A percentile compares a stretch with the other conserved stretches of the same genome.
These are phyloP conservation scores for Callyntrura sp. DNA, from an alignment of 2,888 invertebrate genomes.

Conservation along the genomic window DNA sequence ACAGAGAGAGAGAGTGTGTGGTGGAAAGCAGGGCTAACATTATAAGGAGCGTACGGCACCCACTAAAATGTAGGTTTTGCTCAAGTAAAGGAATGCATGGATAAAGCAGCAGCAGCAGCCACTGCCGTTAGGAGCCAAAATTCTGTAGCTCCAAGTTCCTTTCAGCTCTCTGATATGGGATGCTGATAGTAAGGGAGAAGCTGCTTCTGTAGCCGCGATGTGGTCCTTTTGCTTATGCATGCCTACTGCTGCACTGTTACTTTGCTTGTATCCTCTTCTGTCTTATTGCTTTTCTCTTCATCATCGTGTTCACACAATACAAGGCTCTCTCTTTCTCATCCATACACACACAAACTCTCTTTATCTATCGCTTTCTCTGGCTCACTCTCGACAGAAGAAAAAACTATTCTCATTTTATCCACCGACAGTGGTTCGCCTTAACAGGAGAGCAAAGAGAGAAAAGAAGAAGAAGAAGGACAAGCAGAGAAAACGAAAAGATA, in stretches of 20 bases:
- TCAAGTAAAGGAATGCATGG: slow-evolving; percentile 44
- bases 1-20: background rate
- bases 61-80: slow-evolving; percentile 26
- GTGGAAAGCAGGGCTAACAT: slow-evolving; percentile 17
- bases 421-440: slow-evolving; percentile 19
- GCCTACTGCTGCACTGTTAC: slow-evolving; percentile 47
- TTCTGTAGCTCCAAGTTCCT: background rate
- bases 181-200: slow-evolving; percentile 25
- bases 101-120: slow-evolving; percentile 1
- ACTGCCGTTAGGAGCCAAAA: slow-evolving; percentile 6
- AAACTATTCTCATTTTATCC: slow-evolving; percentile 44
- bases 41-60: background rate
- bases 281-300: slow-evolving; percentile 66
- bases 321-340: slow-evolving; percentile 9
- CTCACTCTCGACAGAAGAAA: slow-evolving; percentile 7
- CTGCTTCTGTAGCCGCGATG: slow-evolving; percentile 9
- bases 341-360: slow-evolving; percentile 41
- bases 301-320: slow-evolving; percentile 51
- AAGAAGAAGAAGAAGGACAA: slow-evolving; percentile 16
- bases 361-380: slow-evolving; percentile 35
- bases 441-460: slow-evolving; percentile 6
- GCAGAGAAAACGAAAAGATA: slow-evolving; percentile 48
- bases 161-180: slow-evolving; percentile 15
- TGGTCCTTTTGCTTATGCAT: slow-evolving; percentile 54
- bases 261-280: slow-evolving; percentile 44